Conservation (phyloP, 2,888 invertebrate species). For the Lottia scabra region DNA sequence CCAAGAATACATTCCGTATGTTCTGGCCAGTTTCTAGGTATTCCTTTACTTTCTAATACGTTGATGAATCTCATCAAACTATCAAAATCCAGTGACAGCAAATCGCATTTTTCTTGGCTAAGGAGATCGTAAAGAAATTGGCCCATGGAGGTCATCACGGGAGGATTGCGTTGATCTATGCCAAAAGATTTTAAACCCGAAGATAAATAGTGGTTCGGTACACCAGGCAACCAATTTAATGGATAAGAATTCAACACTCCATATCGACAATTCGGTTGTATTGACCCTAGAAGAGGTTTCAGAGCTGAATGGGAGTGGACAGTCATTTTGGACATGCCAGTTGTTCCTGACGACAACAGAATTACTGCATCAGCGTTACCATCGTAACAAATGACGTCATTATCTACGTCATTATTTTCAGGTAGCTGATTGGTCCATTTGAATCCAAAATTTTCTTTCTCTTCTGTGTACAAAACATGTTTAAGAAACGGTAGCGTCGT, state of each 20-base stretch:
- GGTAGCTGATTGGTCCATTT: background rate
- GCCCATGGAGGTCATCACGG: background rate
- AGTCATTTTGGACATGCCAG: background rate
- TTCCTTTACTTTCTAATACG: too few species aligned
- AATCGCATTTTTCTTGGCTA: background rate
- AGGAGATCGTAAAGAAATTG: background rate
- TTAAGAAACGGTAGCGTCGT: background rate
- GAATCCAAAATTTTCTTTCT: background rate
- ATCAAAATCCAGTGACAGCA: background rate
- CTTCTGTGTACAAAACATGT: background rate
- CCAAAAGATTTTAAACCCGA: background rate
- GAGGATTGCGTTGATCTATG: background rate
- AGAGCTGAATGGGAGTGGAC: background rate
- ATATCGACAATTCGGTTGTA: background rate
- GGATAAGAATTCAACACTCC: background rate
- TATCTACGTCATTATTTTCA: background rate
- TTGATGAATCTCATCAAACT: background rate
- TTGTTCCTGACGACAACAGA: background rate
- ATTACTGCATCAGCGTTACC: background rate
- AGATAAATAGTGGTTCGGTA: background rate
- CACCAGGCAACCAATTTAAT: background rate
- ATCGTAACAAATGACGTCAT: background rate
- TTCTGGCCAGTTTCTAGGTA: background rate
- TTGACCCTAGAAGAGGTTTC: background rate
- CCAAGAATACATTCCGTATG: background rate